A percentile compares a stretch with the other conserved stretches of the same genome.
phyloP scores from a whole-genome alignment of 1,140 invertebrate genomes.

The Drosophila mayri region DNA sequence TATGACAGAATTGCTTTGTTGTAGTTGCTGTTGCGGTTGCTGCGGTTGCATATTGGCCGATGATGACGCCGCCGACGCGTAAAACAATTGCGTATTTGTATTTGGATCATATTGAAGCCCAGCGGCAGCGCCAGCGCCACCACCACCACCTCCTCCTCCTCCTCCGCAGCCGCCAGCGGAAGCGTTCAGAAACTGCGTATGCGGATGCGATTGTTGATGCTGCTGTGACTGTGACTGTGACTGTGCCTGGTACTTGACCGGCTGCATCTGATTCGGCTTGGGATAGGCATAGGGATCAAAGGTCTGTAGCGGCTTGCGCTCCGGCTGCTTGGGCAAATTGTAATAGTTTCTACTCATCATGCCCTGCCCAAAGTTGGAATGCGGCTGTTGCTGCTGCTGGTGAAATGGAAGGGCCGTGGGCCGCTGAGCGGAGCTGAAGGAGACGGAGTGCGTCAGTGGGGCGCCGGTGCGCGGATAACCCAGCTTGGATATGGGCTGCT shows the following conservation, averaged over 20 bases:
- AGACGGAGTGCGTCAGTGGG: constrained; percentile 66
- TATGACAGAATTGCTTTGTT: constrained; percentile 75
- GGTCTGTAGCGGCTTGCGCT: constrained; percentile 78
- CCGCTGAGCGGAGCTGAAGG: constrained; percentile 66
- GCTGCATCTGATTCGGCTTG: constrained; percentile 67
- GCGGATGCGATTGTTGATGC: constrained; percentile 56
- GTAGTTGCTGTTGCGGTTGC: constrained; percentile 57
- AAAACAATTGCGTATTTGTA: constrained; percentile 79
- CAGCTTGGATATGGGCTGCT: constrained; percentile 23
- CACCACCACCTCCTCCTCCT: constrained; percentile 17
- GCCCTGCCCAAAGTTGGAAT: constrained; percentile 58
- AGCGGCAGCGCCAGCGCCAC: constrained; percentile 22
- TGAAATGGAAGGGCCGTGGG: constrained; percentile 55
- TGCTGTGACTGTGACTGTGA: constrained; percentile 28
- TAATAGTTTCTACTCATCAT: constrained; percentile 78
- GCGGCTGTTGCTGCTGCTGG: constrained; percentile 46
- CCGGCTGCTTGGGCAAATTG: constrained; percentile 68
- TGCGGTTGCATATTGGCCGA: constrained; percentile 60
- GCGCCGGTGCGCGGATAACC: constrained; percentile 42
- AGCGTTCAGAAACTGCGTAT: constrained; percentile 65
- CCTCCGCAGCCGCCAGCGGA: constrained; percentile 34
- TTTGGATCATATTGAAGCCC: constrained; percentile 71
- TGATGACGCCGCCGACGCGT: constrained; percentile 51
- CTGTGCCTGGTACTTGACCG: constrained; percentile 71
- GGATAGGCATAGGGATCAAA: constrained; percentile 82